Base-by-base conservation (phyloP, 2,888 invertebrate species). In the Barypeithes pellucidus region DNA sequence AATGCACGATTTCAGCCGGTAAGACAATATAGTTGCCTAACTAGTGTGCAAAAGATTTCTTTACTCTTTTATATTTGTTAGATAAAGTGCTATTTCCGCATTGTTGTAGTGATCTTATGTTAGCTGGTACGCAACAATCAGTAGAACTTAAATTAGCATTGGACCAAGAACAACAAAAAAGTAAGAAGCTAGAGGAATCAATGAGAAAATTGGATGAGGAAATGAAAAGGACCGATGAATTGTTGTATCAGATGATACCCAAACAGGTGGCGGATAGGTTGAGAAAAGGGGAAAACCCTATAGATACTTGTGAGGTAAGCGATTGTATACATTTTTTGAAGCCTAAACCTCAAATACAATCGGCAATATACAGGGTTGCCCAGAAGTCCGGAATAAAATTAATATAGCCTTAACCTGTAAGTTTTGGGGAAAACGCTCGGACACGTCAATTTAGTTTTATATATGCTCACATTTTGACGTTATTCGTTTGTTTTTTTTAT, bases 1-100 rank as follows among this genome's bases (percentile, higher is more conserved):
- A n/a, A 96, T 99, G 94, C 98, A 99, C 83, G 99, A 99, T 84
- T 98, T 98, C 78, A 98, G 98, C 89, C 92, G 98, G 95, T 94
- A 86, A 83, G 72, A 29, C 43, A 39, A 33, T 22, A 5, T 0
- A 39, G 5, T 29, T 29, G 5, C 29, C 29, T 9, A 62, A 63
- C 18, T 8, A 62, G 18, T 7, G 47, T 47, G 16, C 2, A 24
- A 39, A 22, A 1, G 2, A 12, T 3, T 4, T 18, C 0, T 14
- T 16, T 61, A 41, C 16, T 11, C 2, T 33, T 8, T 33, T 33
- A 5, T 4, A 4, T 8, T 5, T 33, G 33, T 39, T n/a, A n/a
- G 2, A 8, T n/a, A 1, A 12, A 62, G 7, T 43, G 43, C 20
- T 43, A 20, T 22, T 62, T 20, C 24, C 5, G 9, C 5, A 22